Percentiles rank a stretch among this genome's conserved stretches.
phyloP scores from a whole-genome alignment of 1,140 invertebrate species.

The Cheumatopsyche charites region DNA sequence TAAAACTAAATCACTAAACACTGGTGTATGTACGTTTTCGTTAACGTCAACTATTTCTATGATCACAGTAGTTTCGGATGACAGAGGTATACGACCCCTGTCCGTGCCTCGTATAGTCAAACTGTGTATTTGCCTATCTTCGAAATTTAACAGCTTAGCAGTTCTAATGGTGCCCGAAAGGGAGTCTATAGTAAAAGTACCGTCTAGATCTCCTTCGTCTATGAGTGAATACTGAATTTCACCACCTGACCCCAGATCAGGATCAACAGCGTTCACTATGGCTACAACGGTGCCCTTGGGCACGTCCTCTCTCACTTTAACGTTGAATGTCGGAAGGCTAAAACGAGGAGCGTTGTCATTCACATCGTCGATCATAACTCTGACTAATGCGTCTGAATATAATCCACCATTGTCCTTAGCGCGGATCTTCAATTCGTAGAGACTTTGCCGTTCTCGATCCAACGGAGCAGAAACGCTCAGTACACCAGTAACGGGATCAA shows the following conservation, averaged over 20 bases:
- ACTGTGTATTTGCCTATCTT: slow-evolving; percentile 86
- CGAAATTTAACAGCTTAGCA: slow-evolving; percentile 79
- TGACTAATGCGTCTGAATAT: slow-evolving; percentile 77
- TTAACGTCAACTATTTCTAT: slow-evolving; percentile 94
- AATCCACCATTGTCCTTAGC: slow-evolving; percentile 80
- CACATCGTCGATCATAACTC: slow-evolving; percentile 84
- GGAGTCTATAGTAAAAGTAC: slow-evolving; percentile 77
- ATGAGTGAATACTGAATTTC: slow-evolving; percentile 76
- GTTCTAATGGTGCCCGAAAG: slow-evolving; percentile 85
- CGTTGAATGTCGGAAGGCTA: slow-evolving; percentile 72
- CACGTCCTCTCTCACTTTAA: slow-evolving; percentile 90
- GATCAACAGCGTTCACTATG: slow-evolving; percentile 83
- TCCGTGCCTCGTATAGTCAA: slow-evolving; percentile 84
- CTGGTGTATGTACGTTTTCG: slow-evolving; percentile 84
- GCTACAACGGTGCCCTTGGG: slow-evolving; percentile 86
- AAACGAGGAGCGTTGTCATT: slow-evolving; percentile 92
- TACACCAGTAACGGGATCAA: slow-evolving; percentile 79
- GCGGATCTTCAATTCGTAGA: slow-evolving; percentile 83
- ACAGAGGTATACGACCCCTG: slow-evolving; percentile 74
- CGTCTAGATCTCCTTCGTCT: slow-evolving; percentile 68
- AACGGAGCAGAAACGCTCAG: slow-evolving; percentile 76
- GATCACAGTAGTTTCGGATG: slow-evolving; percentile 75
- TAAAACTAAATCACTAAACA: slow-evolving; percentile 82
- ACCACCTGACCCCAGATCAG: slow-evolving; percentile 82
- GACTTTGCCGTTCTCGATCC: slow-evolving; percentile 82